Conservation (phyloP, 2,113 vertebrate genomes). For the Pitta sordida region DNA sequence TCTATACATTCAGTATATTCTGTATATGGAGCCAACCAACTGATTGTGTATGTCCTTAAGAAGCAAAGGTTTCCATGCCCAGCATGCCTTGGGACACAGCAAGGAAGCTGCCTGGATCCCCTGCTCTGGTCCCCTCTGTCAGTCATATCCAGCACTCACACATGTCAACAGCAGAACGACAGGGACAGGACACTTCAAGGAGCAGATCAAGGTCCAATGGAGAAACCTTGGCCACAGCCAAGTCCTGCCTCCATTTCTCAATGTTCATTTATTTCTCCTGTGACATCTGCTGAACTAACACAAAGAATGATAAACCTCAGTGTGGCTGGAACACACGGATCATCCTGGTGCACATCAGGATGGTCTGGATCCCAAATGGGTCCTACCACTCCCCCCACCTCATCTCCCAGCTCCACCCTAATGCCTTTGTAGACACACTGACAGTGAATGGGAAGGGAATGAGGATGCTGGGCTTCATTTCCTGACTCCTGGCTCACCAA, state of each 20-base stretch:
- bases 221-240: background rate
- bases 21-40: background rate
- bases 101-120: background rate
- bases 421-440: background rate
- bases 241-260: background rate
- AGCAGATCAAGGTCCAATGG: accelerated
- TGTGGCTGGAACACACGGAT: background rate
- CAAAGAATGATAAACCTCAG: background rate
- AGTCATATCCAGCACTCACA: background rate
- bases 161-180: background rate
- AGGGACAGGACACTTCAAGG: background rate
- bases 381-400: background rate
- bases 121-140: background rate
- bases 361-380: background rate
- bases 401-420: background rate
- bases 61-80: background rate
- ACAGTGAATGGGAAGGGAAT: background rate
- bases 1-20: background rate
- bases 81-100: background rate
- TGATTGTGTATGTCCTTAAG: background rate
- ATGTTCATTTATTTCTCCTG: background rate
- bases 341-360: background rate
- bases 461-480: background rate
- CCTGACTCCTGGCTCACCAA: background rate
- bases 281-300: background rate